These are phyloP conservation scores for Bilobella aurantiaca DNA, from an alignment of 1,140 invertebrate genomes.

Conservation along the genomic window DNA sequence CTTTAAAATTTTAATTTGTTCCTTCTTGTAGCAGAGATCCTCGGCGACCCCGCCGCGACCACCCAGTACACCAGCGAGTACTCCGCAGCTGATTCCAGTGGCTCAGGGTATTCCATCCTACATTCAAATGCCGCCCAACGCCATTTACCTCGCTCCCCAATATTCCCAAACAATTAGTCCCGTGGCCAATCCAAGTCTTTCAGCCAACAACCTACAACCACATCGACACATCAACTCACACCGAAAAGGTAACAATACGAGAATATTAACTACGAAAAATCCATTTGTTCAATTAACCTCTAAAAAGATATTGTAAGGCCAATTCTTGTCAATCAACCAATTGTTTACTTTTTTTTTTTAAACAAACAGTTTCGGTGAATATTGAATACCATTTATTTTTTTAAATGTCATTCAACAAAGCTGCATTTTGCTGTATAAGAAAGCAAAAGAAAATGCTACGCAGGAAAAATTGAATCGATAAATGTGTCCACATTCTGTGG, in stretches of 20 bases:
- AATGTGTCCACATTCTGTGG: too few species aligned
- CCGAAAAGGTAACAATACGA: neutral
- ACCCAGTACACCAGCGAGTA: slow-evolving; percentile 30
- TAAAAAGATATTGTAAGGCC: too few species aligned
- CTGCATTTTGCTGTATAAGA: too few species aligned
- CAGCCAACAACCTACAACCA: neutral
- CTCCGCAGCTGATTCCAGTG: slow-evolving; percentile 25
- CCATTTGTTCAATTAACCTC: too few species aligned
- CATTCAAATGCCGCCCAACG: slow-evolving; percentile 17
- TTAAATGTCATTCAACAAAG: too few species aligned
- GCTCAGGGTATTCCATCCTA: slow-evolving; percentile 7
- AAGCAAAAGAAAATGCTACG: too few species aligned
- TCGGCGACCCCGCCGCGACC: slow-evolving; percentile 33
- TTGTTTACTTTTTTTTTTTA: too few species aligned
- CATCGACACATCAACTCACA: neutral
- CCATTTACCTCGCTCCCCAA: neutral
- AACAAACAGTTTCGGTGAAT: too few species aligned
- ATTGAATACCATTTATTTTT: too few species aligned
- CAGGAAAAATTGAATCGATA: too few species aligned
- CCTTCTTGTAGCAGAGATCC: slow-evolving; percentile 19
- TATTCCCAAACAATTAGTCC: slow-evolving; percentile 11
- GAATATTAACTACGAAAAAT: too few species aligned
- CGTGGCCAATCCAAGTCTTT: neutral
- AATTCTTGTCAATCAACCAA: too few species aligned
- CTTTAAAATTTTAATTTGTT: neutral